Base-by-base conservation (phyloP, 2,797 vertebrate genomes). In the Sebastolobus alascanus region DNA sequence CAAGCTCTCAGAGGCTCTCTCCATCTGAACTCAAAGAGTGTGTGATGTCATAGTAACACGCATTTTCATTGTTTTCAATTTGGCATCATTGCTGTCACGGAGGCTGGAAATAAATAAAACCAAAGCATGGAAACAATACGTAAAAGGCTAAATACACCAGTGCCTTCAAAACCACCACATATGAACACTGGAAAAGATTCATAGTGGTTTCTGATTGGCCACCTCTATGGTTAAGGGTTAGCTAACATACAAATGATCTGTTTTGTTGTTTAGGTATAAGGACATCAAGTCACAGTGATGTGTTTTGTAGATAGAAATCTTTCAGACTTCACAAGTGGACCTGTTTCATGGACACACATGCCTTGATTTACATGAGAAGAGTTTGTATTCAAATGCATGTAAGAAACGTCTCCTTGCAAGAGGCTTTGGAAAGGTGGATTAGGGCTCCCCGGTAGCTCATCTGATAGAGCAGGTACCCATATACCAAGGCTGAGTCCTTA, bases 51-150 rank as follows among this genome's bases (percentile, higher is more conserved):
- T 14, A 29, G 35, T 4, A 38, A 72, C 25, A 1, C 59, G 4
- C 1, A 0, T 55, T 77, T 74, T 46, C 38, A 60, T 72, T 73
- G 50, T 66, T 58, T 68, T 68, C 11, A 70, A 38, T 72, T 52
- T 33, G 40, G 73, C 3, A 3, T 60, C 55, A 67, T 50, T 80
- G 77, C 77, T 83, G 69, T 77, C n/a, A 72, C 52, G 69, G 46
- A 70, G n/a, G 22, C 33, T 67, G 55, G 14, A 73, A 73, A 68
- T 60, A 25, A 60, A 71, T 52, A 33, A 60, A 80, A 29, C 8
- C 3, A 33, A 69, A 77, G 11, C 5, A 25, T 3, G 29, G 52
- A 29, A 16, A 29, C 1, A 68, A 40, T 18, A 14, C 3, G 6
- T 43, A n/a, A 58, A 61, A 2, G 3, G 9, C 8, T 37, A 56